Percentiles rank a stretch among this genome's conserved stretches.
Evolutionary conservation across 2,888 invertebrate species (phyloP).

Genomic region (Hypena proboscidalis): DNA sequence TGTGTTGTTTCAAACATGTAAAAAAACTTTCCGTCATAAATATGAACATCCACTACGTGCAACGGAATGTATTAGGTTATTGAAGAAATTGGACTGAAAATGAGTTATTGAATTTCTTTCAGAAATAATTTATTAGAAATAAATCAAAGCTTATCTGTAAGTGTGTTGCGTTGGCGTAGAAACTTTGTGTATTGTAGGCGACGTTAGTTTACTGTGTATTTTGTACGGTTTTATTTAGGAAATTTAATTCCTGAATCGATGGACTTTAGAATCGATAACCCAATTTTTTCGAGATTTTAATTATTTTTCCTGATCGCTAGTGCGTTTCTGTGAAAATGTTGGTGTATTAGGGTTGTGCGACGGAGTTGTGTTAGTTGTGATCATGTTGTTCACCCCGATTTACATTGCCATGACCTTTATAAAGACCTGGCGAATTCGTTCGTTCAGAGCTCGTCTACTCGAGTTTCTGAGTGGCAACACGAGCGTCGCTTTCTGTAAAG

Average conservation of each 20-base stretch:
- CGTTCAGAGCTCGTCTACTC: constrained; percentile 88
- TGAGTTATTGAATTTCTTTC: constrained; percentile 39
- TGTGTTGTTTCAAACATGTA: too few relatives aligned
- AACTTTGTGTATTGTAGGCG: constrained; percentile 21
- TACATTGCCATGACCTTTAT: constrained; percentile 93
- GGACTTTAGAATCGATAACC: constrained; percentile 81
- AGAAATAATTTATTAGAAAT: constrained; percentile 33
- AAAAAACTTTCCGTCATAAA: too few relatives aligned
- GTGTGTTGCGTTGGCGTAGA: constrained; percentile 26
- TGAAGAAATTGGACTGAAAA: constrained; percentile 34
- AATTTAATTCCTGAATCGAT: constrained; percentile 46
- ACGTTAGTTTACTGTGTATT: constrained; percentile 26
- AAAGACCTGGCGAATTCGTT: constrained; percentile 91
- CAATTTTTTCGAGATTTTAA: constrained; percentile 49
- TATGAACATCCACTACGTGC: too few relatives aligned
- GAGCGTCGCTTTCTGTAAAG: constrained; percentile 86
- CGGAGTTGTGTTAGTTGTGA: constrained; percentile 40
- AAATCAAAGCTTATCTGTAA: constrained; percentile 22
- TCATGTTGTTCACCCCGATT: constrained; percentile 91
- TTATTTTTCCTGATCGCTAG: constrained; percentile 20
- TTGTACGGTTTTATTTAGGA: constrained; percentile 34
- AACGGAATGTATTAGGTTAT: constrained; percentile 29
- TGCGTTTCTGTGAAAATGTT: constrained; percentile 25
- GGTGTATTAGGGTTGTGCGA: constrained; percentile 25
- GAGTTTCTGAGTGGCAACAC: constrained; percentile 85